Evolutionary conservation across 2,797 vertebrate genomes (phyloP), one percentile per base, ranked within the genome.

Genomic region (Myotis vivesi): DNA sequence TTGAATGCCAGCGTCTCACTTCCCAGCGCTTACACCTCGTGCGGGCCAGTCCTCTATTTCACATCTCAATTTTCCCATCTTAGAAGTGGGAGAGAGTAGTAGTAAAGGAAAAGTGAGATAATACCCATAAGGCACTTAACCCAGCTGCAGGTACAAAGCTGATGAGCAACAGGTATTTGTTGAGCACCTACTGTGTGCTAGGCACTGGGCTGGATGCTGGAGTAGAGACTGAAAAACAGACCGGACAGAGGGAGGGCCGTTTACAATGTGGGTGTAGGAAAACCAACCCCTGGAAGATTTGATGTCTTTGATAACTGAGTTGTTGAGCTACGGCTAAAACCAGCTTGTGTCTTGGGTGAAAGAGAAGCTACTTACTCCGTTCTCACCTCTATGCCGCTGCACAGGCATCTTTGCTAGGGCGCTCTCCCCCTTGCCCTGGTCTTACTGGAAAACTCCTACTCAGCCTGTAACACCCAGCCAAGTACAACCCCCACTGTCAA

Each of bases 11-110:
- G n/a, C 28, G 6, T 82, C 86, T 91, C 83, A 36, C 57, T 88
- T 25, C 77, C 68, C 41, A 55, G 69, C 81, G 46, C 86, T 51
- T 53, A 84, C 44, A 64, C 38, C 73, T 77, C 22, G 3, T 28
- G 49, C 30, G 20, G 83, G n/a, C 46, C 11, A 41, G 25, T n/a
- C 90, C 17, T 69, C 73, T 72, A 51, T 72, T 82, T 90, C 55
- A 7, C 38, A 25, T 30, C 93, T 89, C 68, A 3, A 2, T 87
- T 68, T 95, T 80, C 80, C 96, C 71, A 25, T 90, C 86, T 92
- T 89, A 68, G 36, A 49, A 91, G 75, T 46, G 91, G 59, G 90
- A 89, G 69, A 19, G 25, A 10, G 46, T 0, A 62, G 33, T 0
- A 46, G 19, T 5, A 36, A 49, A 30, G 6, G 64, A 15, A 36